These are phyloP conservation scores for Turnix velox DNA, from an alignment of 2,113 vertebrate genomes.

Conservation along the genomic window DNA sequence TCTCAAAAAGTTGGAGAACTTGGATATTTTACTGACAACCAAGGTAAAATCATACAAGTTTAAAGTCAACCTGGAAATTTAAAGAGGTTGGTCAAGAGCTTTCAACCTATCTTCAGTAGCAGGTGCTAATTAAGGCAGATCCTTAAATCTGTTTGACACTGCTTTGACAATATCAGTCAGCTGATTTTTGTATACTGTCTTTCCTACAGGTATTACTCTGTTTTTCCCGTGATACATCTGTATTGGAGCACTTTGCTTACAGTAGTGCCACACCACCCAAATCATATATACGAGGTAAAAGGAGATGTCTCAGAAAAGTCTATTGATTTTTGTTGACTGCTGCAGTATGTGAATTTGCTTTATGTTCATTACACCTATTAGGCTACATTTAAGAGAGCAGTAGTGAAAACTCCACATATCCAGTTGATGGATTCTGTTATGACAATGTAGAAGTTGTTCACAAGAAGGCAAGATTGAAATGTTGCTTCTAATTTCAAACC, in stretches of 20 bases:
- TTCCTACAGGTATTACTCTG: slow-evolving; percentile 87
- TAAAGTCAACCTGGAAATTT: neutral
- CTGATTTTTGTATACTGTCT: neutral
- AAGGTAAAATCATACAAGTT: neutral
- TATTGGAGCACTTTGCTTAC: slow-evolving; percentile 90
- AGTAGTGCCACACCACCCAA: slow-evolving; percentile 93
- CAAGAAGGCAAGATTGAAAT: neutral
- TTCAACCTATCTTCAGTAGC: neutral
- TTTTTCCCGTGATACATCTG: slow-evolving; percentile 92
- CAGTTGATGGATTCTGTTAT: neutral
- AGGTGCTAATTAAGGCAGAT: neutral
- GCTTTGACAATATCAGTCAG: neutral
- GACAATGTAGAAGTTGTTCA: neutral
- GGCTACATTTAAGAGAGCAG: neutral
- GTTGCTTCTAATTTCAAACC: neutral
- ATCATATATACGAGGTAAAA: slow-evolving; percentile 89
- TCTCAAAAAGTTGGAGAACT: neutral
- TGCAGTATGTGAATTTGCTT: neutral
- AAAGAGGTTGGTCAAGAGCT: neutral
- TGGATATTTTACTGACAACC: neutral
- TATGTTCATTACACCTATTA: neutral
- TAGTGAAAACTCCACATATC: neutral
- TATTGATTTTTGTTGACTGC: neutral
- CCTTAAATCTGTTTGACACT: neutral
- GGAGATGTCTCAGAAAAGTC: neutral